A percentile compares a stretch with the other conserved stretches of the same genome.
These are phyloP conservation scores for Takifugu ocellatus DNA, from an alignment of 2,797 vertebrate species.

Conservation along the genomic window DNA sequence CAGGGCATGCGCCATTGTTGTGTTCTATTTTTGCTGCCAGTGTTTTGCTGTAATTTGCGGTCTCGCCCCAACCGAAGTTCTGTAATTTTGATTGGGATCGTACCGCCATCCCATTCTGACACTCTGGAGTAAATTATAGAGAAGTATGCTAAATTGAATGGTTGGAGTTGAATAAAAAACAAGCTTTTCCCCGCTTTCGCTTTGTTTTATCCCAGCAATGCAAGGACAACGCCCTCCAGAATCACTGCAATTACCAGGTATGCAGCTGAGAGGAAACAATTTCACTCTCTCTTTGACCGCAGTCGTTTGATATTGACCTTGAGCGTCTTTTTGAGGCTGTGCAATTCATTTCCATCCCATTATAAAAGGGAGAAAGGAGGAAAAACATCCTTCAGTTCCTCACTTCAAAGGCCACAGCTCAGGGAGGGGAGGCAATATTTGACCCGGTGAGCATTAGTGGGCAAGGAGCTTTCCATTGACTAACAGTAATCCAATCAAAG, in stretches of 20 bases:
- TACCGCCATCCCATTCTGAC: slow-evolving; percentile 24
- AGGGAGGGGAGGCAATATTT: slow-evolving; percentile 39
- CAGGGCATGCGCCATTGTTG: slow-evolving; percentile 64
- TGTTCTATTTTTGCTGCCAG: slow-evolving; percentile 65
- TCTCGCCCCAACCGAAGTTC: slow-evolving; percentile 61
- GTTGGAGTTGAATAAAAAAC: slow-evolving; percentile 63
- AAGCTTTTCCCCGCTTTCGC: slow-evolving; percentile 23
- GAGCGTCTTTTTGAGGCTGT: slow-evolving; percentile 37
- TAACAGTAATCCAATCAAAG: slow-evolving; percentile 72
- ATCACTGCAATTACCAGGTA: slow-evolving; percentile 39
- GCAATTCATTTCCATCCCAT: slow-evolving; percentile 53
- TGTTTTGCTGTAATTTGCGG: slow-evolving; percentile 72
- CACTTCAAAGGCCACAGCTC: slow-evolving; percentile 63
- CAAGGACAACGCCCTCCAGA: slow-evolving; percentile 46
- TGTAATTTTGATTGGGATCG: slow-evolving; percentile 58
- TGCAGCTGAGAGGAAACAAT: slow-evolving; percentile 34
- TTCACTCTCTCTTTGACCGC: slow-evolving; percentile 47
- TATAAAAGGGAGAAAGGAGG: slow-evolving; percentile 46
- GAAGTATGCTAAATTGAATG: slow-evolving; percentile 71
- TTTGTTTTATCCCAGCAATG: slow-evolving; percentile 56
- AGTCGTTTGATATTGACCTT: slow-evolving; percentile 50
- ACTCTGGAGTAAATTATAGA: slow-evolving; percentile 71
- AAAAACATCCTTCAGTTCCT: slow-evolving; percentile 54
- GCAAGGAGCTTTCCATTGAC: slow-evolving; percentile 37
- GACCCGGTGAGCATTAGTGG: slow-evolving; percentile 38